phyloP scores from a whole-genome alignment of 2,113 vertebrate species.

The Muntiacus reevesi region DNA sequence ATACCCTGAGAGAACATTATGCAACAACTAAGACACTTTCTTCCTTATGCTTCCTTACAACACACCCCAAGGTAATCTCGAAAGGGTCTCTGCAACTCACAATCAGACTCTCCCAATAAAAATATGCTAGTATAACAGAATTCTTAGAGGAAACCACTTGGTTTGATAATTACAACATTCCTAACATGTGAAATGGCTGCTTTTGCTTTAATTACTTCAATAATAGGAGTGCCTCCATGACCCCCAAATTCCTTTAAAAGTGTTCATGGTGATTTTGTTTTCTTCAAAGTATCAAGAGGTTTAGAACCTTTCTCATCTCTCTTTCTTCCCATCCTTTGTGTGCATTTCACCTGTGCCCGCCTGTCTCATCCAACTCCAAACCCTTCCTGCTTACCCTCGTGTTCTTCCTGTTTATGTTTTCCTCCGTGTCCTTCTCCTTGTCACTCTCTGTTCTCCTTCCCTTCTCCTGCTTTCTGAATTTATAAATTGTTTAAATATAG shows the following conservation, averaged over 20 bases:
- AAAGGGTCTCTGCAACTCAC: neutral
- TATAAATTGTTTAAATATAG: slow-evolving; percentile 5
- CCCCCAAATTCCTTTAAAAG: neutral
- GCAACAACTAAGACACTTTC: neutral
- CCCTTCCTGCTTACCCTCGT: fast-evolving
- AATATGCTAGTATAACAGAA: neutral
- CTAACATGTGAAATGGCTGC: neutral
- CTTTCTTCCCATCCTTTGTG: fast-evolving
- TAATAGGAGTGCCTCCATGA: fast-evolving
- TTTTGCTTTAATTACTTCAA: neutral
- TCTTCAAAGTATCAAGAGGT: neutral
- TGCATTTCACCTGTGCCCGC: neutral
- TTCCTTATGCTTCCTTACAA: neutral
- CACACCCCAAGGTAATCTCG: neutral
- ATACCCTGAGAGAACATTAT: neutral
- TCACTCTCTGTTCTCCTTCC: neutral
- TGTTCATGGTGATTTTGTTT: neutral
- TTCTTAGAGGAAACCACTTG: neutral
- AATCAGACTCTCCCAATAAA: neutral
- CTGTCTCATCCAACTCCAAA: fast-evolving
- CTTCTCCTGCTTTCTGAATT: neutral
- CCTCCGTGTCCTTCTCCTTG: neutral
- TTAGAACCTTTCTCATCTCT: neutral
- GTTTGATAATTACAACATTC: neutral
- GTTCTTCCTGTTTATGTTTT: neutral